Evolutionary conservation across 2,797 vertebrate species (phyloP).

Genomic region (Mormyrops attenuatus): DNA sequence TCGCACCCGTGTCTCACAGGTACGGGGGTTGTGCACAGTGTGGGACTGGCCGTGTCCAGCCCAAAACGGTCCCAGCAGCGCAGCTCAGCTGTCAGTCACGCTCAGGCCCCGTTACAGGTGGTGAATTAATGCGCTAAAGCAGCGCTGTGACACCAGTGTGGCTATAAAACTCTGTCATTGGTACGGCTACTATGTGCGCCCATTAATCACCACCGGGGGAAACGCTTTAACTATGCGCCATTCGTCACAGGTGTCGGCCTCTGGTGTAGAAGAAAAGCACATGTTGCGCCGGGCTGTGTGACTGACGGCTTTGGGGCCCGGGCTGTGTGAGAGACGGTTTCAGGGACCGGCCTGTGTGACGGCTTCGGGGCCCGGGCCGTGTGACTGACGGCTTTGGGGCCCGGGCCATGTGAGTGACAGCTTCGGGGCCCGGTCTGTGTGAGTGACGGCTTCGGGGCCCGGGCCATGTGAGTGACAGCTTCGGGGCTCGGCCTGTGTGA

Average conservation of each 20-base stretch:
- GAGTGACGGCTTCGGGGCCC: no score
- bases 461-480: background rate
- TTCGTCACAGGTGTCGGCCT: background rate
- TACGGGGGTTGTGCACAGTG: background rate
- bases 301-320: background rate
- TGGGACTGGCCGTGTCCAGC: background rate
- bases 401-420: no score
- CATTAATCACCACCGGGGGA: slow-evolving; percentile 9
- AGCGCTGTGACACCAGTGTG: background rate
- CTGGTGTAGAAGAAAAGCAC: background rate
- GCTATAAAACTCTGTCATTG: background rate
- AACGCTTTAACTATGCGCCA: background rate
- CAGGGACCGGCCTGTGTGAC: no score
- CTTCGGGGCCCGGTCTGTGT: no score
- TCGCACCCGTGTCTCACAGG: background rate
- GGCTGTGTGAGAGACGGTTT: no score
- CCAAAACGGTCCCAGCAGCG: background rate
- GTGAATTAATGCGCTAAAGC: background rate
- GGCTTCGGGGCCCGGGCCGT: no score
- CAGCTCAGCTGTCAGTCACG: background rate
- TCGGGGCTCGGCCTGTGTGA: background rate
- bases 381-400: no score
- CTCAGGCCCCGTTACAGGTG: background rate
- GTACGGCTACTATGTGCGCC: background rate
- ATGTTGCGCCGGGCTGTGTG: background rate